Conservation (phyloP, 2,888 invertebrate genomes). For the Sicus ferrugineus region DNA sequence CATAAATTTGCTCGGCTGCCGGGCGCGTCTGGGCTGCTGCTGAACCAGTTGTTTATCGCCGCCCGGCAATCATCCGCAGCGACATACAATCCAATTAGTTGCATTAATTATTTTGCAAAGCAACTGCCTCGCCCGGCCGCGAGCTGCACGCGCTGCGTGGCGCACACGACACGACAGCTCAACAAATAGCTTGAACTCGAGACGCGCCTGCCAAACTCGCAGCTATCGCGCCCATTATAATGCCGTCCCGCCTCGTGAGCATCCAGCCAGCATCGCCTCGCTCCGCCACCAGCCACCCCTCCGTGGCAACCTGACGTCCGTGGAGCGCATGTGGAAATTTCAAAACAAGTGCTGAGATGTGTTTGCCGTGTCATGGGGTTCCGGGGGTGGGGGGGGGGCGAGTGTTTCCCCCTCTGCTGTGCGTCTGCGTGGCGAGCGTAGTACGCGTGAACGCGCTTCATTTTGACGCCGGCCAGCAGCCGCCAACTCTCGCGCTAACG, state of each 20-base stretch:
- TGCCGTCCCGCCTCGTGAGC: too few species aligned
- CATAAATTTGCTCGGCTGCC: not conserved
- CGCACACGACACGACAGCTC: not conserved
- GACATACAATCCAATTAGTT: slow-evolving; percentile 16
- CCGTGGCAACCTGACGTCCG: not conserved
- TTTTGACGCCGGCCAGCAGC: not conserved
- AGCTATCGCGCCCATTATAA: not conserved
- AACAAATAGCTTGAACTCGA: not conserved
- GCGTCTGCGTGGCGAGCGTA: too few species aligned
- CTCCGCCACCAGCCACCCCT: not conserved
- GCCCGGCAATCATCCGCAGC: not conserved
- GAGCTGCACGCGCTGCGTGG: too few species aligned
- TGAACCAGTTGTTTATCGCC: slow-evolving; percentile 16
- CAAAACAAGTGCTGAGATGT: not conserved
- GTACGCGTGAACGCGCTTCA: not conserved
- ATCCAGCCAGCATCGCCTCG: too few species aligned
- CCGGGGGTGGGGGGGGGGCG: too few species aligned
- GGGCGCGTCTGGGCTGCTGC: not conserved
- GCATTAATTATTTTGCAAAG: slow-evolving; percentile 18
- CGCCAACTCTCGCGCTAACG: slow-evolving; percentile 5
- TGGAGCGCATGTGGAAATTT: not conserved
- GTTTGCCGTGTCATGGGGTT: not conserved
- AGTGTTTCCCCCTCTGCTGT: not conserved
- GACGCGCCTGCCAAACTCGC: not conserved
- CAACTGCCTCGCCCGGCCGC: not conserved